A percentile compares a stretch with the other conserved stretches of the same genome.
Conservation (phyloP, 2,797 vertebrate species). For the Propithecus deckenii region DNA sequence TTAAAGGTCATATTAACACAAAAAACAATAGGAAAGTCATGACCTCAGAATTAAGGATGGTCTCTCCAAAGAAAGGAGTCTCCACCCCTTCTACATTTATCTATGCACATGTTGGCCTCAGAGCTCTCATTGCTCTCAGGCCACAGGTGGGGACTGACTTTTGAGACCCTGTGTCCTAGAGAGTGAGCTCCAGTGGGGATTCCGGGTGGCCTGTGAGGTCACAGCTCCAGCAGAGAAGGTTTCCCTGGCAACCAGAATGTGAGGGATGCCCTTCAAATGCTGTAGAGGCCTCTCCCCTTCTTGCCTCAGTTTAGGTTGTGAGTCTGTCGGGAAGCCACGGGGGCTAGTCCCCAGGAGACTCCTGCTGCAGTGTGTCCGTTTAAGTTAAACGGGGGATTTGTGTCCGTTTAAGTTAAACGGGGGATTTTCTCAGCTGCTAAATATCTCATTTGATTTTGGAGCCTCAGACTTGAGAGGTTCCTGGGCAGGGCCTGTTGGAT, state of each 20-base stretch:
- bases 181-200: not conserved
- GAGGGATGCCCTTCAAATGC: not conserved
- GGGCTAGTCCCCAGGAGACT: not conserved
- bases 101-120: accelerated
- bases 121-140: not conserved
- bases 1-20: not conserved
- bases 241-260: conserved; percentile 35
- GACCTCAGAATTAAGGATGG: not conserved
- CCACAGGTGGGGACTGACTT: not conserved
- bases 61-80: not conserved
- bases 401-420: not conserved
- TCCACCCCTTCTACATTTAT: not conserved
- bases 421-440: conserved; percentile 5
- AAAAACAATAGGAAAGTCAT: not conserved
- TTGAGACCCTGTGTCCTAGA: not conserved
- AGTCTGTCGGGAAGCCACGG: not conserved
- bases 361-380: not conserved
- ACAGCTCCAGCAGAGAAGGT: not conserved
- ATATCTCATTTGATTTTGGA: not conserved
- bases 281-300: not conserved
- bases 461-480: not conserved
- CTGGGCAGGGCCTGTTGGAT: too few species aligned
- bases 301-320: not conserved
- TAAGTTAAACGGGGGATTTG: not conserved
- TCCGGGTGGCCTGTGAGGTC: not conserved